These are phyloP conservation scores for Argyrosomus regius DNA, from an alignment of 2,797 vertebrate species.

Conservation along the genomic window DNA sequence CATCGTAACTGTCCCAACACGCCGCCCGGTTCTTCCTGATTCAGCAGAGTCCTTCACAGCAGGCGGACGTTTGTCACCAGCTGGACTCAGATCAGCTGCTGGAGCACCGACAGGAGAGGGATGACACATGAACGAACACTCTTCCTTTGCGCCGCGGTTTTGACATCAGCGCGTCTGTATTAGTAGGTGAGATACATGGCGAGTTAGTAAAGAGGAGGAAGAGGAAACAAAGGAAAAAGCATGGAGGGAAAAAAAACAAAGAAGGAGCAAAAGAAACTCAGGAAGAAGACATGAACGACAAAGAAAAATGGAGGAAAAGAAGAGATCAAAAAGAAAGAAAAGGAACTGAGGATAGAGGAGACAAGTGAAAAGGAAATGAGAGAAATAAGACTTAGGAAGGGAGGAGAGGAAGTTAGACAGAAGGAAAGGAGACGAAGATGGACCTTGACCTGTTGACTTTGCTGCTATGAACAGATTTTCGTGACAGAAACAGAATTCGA, in stretches of 20 bases:
- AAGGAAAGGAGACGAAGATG: not conserved
- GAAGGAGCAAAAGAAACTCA: no score
- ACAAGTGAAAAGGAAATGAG: not conserved
- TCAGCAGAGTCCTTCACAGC: constrained; percentile 70
- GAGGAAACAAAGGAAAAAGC: no score
- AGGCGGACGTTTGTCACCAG: constrained; percentile 50
- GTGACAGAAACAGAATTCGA: constrained; percentile 19
- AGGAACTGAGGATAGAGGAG: not conserved
- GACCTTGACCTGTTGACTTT: constrained; percentile 7
- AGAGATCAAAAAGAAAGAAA: not conserved
- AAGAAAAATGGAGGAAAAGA: no score
- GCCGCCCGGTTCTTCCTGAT: constrained; percentile 49
- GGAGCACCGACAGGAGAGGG: not conserved
- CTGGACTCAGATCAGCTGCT: constrained; percentile 47
- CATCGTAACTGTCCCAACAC: constrained; percentile 45
- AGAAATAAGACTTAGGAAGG: not conserved
- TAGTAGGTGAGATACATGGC: not conserved
- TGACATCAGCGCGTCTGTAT: not conserved
- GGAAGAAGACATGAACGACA: not conserved
- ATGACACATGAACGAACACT: not conserved
- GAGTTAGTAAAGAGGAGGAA: not conserved
- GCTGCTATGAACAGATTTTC: constrained; percentile 23
- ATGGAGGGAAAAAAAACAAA: not conserved
- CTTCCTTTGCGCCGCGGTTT: not conserved
- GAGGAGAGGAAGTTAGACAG: not conserved